Percentiles rank a stretch among this genome's conserved stretches.
phyloP scores from a whole-genome alignment of 2,797 vertebrate genomes.

The Cygnus olor region DNA sequence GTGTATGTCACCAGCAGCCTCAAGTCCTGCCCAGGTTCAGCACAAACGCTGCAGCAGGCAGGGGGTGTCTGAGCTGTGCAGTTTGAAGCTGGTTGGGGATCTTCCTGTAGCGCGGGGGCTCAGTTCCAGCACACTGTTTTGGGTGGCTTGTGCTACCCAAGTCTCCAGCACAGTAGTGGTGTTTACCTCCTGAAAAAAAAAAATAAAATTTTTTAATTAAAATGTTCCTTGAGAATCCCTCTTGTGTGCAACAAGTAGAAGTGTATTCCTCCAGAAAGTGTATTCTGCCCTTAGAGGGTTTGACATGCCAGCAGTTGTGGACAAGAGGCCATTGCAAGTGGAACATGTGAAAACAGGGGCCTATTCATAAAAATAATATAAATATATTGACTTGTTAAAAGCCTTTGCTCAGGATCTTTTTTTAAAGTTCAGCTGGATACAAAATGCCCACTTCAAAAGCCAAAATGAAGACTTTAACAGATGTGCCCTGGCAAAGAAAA shows the following conservation, averaged over 20 bases:
- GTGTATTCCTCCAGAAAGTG: not conserved
- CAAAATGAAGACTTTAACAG: slow-evolving; percentile 63
- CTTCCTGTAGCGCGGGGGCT: not conserved
- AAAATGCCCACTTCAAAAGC: slow-evolving; percentile 62
- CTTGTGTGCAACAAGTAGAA: not conserved
- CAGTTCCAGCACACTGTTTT: not conserved
- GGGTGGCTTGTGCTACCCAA: not conserved
- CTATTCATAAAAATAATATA: slow-evolving; percentile 68
- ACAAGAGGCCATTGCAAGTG: slow-evolving; percentile 52
- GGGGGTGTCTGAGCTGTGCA: not conserved
- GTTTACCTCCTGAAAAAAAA: not conserved
- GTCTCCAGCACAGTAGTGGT: not conserved
- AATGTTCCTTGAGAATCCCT: not conserved
- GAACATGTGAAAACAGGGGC: slow-evolving; percentile 57
- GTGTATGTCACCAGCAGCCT: not conserved
- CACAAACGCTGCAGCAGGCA: not conserved
- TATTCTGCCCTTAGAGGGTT: not conserved
- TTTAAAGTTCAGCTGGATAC: slow-evolving; percentile 42
- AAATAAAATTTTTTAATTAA: not conserved
- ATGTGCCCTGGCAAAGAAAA: slow-evolving; percentile 62
- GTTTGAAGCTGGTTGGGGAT: not conserved
- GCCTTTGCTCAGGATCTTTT: slow-evolving; percentile 49
- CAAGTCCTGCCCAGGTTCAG: not conserved
- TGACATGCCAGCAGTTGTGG: slow-evolving; percentile 6
- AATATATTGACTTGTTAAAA: slow-evolving; percentile 62